Percentiles rank a stretch among this genome's conserved stretches.
phyloP scores from a whole-genome alignment of 2,888 invertebrate species.

The Eupithecia subumbrata region DNA sequence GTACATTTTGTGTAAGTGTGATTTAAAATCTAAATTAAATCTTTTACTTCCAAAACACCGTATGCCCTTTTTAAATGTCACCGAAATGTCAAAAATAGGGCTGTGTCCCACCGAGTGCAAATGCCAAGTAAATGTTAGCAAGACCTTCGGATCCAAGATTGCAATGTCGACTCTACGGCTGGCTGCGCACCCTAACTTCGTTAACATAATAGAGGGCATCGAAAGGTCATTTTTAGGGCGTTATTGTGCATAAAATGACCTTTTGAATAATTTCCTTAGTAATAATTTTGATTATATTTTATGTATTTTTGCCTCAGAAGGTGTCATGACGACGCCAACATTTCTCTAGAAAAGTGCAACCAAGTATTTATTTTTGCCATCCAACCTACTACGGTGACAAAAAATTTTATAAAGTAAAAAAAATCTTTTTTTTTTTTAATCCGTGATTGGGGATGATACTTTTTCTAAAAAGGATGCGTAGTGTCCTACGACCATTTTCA shows the following conservation, averaged over 20 bases:
- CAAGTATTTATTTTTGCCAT: no score
- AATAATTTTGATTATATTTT: background rate
- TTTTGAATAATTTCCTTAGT: background rate
- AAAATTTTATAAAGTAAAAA: no score
- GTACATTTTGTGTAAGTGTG: no score
- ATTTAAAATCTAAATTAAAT: background rate
- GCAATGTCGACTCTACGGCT: slow-evolving; percentile 50
- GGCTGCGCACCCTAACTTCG: slow-evolving; percentile 52
- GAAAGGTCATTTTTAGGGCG: slow-evolving; percentile 30
- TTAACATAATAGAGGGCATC: slow-evolving; percentile 17
- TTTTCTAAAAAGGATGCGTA: no score
- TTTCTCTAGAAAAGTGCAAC: no score
- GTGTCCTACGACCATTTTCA: no score
- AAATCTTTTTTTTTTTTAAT: no score
- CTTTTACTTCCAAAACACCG: background rate
- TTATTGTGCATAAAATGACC: slow-evolving; percentile 27
- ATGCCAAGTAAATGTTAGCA: slow-evolving; percentile 61
- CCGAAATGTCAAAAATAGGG: slow-evolving; percentile 68
- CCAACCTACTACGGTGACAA: no score
- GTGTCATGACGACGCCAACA: no score
- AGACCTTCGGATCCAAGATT: slow-evolving; percentile 52
- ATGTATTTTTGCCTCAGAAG: no score
- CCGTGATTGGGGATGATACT: no score
- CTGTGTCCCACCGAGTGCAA: slow-evolving; percentile 41
- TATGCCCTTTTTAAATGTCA: slow-evolving; percentile 50